Conservation (phyloP, 2,888 invertebrate genomes). For the Tenthredo notha region DNA sequence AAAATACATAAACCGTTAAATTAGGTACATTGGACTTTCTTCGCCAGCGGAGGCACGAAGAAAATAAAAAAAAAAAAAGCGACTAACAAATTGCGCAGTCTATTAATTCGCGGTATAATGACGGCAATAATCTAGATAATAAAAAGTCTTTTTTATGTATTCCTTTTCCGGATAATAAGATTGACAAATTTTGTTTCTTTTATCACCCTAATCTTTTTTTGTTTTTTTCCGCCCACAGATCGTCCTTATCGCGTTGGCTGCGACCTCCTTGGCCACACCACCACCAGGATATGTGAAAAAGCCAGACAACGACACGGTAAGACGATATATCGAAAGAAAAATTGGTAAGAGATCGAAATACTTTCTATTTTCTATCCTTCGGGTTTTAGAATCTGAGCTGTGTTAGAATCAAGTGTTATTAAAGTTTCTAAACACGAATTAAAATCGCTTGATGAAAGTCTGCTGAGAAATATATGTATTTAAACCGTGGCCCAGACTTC, state of each 20-base stretch:
- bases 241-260: slow-evolving; percentile 71
- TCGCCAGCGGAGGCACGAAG: not conserved
- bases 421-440: not conserved
- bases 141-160: no score
- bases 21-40: not conserved
- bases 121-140: not conserved
- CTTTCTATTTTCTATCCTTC: not conserved
- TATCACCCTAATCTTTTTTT: not conserved
- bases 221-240: slow-evolving; percentile 68
- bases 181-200: not conserved
- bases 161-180: not conserved
- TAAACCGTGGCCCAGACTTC: not conserved
- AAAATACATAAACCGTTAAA: slow-evolving; percentile 53
- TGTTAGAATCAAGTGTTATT: not conserved
- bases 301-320: slow-evolving; percentile 77
- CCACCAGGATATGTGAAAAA: slow-evolving; percentile 77
- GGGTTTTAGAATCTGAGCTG: not conserved
- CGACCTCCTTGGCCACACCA: slow-evolving; percentile 71
- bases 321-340: slow-evolving; percentile 51
- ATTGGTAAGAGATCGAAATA: slow-evolving; percentile 8
- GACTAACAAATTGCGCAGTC: not conserved
- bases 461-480: not conserved
- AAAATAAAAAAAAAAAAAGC: not conserved
- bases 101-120: not conserved
- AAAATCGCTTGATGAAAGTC: not conserved